These are phyloP conservation scores for Solea senegalensis DNA, from an alignment of 2,113 vertebrate genomes.

Conservation along the genomic window DNA sequence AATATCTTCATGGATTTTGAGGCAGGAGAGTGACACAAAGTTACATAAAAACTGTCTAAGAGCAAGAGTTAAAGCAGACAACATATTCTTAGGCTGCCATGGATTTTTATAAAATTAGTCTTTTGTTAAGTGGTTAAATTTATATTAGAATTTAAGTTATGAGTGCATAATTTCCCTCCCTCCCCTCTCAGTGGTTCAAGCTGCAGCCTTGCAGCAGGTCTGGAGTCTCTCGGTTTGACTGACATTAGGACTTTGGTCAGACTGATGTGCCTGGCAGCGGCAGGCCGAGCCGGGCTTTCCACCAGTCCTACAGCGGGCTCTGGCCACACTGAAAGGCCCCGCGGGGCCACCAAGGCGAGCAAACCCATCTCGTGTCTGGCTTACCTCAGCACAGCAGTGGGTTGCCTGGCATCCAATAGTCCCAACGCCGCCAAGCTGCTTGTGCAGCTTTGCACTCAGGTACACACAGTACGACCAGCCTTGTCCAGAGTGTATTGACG, in stretches of 20 bases:
- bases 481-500: not conserved
- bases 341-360: constrained; percentile 88
- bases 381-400: constrained; percentile 96
- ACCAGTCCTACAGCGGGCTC: constrained; percentile 80
- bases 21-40: no score
- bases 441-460: constrained; percentile 97
- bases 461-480: constrained; percentile 35
- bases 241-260: constrained; percentile 96
- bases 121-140: no score
- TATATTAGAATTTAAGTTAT: no score
- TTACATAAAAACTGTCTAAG: no score
- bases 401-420: constrained; percentile 95
- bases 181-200: constrained; percentile 89
- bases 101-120: no score
- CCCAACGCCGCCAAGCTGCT: constrained; percentile 94
- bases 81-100: no score
- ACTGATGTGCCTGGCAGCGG: constrained; percentile 96
- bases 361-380: constrained; percentile 97
- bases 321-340: constrained; percentile 82
- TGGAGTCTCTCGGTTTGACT: constrained; percentile 94
- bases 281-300: constrained; percentile 93
- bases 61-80: no score
- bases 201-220: constrained; percentile 97
- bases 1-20: no score
- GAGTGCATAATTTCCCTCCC: not conserved